Evolutionary conservation across 2,113 vertebrate genomes (phyloP).

Genomic region (Reinhardtius hippoglossoides): DNA sequence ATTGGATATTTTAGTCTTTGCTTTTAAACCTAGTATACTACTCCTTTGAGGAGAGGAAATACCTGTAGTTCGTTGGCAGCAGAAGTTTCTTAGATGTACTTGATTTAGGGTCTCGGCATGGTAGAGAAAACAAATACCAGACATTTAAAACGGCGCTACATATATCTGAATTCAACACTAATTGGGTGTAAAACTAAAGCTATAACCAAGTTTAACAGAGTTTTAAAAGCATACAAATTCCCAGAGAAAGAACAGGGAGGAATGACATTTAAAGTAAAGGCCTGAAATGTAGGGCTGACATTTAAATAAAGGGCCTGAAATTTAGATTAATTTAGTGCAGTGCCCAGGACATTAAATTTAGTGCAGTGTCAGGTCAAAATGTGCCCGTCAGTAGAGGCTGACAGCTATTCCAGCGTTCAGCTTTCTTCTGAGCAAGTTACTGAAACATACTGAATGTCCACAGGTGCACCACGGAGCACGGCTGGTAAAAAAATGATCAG

Average conservation of each 20-base stretch:
- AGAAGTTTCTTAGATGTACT: not conserved
- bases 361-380: not conserved
- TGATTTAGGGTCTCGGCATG: not conserved
- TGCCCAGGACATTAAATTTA: not conserved
- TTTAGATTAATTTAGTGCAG: not conserved
- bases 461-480: too few relatives aligned
- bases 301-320: conserved; percentile 3
- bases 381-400: not conserved
- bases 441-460: not conserved
- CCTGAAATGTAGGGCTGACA: not conserved
- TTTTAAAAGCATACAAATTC: not conserved
- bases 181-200: not conserved
- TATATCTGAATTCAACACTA: not conserved
- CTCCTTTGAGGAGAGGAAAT: not conserved
- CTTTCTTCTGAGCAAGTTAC: not conserved
- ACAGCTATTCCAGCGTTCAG: not conserved
- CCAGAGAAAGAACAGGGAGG: not conserved
- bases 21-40: not conserved
- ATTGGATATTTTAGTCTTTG: not conserved
- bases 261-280: not conserved
- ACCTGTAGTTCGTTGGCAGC: not conserved
- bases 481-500: not conserved
- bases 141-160: not conserved
- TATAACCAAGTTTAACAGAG: not conserved
- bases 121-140: not conserved